Evolutionary conservation across 1,140 invertebrate species (phyloP).

Genomic region (Oedothorax gibbosus): DNA sequence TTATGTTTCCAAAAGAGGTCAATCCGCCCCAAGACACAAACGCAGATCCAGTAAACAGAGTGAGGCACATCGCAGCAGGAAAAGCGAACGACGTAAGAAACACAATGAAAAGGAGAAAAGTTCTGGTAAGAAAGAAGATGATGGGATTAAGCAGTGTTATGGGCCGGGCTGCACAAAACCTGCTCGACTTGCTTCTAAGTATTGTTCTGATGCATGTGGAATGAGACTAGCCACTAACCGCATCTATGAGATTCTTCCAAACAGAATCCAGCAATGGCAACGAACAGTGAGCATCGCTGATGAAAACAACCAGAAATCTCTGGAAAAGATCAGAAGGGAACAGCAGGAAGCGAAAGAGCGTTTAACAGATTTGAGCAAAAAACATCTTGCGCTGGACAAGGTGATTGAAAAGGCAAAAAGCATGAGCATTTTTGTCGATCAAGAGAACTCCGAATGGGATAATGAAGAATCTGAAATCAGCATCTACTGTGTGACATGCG

Average conservation of each 20-base stretch:
- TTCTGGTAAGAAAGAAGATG: conserved; percentile 57
- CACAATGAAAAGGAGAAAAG: conserved; percentile 59
- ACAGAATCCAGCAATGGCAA: conserved; percentile 94
- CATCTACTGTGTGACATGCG: conserved; percentile 96
- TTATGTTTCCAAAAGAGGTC: background rate
- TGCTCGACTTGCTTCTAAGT: conserved; percentile 88
- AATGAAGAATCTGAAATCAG: conserved; percentile 71
- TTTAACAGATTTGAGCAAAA: conserved; percentile 81
- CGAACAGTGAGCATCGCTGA: conserved; percentile 89
- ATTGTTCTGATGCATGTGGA: conserved; percentile 95
- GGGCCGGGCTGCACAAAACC: conserved; percentile 87
- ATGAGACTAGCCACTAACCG: conserved; percentile 85
- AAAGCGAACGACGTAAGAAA: conserved; percentile 41
- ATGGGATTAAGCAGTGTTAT: conserved; percentile 80
- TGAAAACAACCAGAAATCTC: conserved; percentile 82
- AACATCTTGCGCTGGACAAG: conserved; percentile 83
- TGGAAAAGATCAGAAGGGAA: conserved; percentile 85
- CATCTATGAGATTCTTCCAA: conserved; percentile 80
- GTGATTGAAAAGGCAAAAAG: conserved; percentile 81
- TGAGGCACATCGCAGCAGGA: conserved; percentile 14
- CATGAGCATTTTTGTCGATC: conserved; percentile 75
- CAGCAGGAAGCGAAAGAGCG: conserved; percentile 69
- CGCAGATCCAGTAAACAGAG: conserved; percentile 14
- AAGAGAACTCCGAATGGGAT: conserved; percentile 36
- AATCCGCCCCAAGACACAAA: conserved; percentile 31